Evolutionary conservation across 2,113 vertebrate species (phyloP).

Genomic region (Hypomesus transpacificus): DNA sequence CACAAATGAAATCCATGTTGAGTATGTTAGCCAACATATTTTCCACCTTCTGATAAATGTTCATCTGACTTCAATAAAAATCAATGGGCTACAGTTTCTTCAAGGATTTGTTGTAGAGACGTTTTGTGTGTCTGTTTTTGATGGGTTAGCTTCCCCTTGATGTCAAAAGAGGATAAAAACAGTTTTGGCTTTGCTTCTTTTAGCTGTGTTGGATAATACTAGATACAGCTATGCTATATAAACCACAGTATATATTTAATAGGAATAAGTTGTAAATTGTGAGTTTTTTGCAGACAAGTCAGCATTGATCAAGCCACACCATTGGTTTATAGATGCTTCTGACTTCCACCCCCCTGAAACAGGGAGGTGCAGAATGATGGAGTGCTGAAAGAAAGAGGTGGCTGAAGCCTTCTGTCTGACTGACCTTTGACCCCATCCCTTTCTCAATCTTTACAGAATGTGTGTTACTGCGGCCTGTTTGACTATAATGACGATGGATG

Average conservation of each 20-base stretch:
- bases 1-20: slow-evolving; percentile 46
- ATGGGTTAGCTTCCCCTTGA: background rate
- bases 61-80: slow-evolving; percentile 33
- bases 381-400: slow-evolving; percentile 51
- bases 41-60: background rate
- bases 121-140: background rate
- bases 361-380: slow-evolving; percentile 39
- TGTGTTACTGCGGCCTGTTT: background rate
- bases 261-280: no score
- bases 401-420: slow-evolving; percentile 51
- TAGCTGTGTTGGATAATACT: background rate
- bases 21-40: slow-evolving; percentile 29
- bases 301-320: slow-evolving; percentile 34
- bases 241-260: background rate
- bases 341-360: slow-evolving; percentile 14
- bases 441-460: slow-evolving; percentile 30
- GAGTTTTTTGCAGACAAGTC: background rate
- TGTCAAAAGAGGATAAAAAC: background rate
- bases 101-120: background rate
- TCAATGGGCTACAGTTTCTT: slow-evolving; percentile 14
- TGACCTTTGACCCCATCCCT: slow-evolving; percentile 40
- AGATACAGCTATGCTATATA: background rate
- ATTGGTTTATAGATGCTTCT: slow-evolving; percentile 7
- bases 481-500: background rate
- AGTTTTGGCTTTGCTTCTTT: slow-evolving; percentile 23